Evolutionary conservation across 2,113 vertebrate genomes (phyloP).

Genomic region (Tenrec ecaudatus): DNA sequence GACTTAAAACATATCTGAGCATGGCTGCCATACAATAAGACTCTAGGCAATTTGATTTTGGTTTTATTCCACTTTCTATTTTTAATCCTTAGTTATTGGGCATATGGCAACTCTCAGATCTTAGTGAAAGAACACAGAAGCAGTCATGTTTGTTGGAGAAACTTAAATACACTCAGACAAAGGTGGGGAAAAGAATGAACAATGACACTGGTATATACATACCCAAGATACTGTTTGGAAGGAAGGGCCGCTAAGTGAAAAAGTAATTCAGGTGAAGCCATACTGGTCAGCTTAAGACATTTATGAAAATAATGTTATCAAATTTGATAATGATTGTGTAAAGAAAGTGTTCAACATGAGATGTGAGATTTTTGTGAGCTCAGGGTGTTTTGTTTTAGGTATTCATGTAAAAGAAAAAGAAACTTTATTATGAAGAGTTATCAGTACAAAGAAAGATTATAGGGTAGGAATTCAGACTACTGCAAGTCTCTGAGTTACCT

Average conservation of each 20-base stretch:
- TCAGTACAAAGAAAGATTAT: neutral
- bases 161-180: neutral
- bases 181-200: neutral
- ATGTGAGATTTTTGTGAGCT: conserved; percentile 21
- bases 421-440: neutral
- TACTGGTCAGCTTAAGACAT: conserved; percentile 21
- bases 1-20: conserved; percentile 1
- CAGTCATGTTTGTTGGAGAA: neutral
- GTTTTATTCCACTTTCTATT: conserved; percentile 46
- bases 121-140: conserved; percentile 3
- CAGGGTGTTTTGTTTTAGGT: neutral
- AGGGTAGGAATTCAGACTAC: conserved; percentile 23
- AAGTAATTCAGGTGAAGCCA: conserved; percentile 3
- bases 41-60: neutral
- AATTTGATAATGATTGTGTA: conserved; percentile 33
- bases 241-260: neutral
- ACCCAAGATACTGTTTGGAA: neutral
- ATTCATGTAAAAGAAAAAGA: conserved; percentile 37
- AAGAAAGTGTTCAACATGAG: neutral
- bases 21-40: neutral
- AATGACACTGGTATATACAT: neutral
- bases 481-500: neutral
- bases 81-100: neutral
- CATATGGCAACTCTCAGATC: conserved; percentile 7
- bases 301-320: neutral